Percentiles rank a stretch among this genome's conserved stretches.
phyloP scores from a whole-genome alignment of 2,797 vertebrate genomes.

The Enteromius anoplus region DNA sequence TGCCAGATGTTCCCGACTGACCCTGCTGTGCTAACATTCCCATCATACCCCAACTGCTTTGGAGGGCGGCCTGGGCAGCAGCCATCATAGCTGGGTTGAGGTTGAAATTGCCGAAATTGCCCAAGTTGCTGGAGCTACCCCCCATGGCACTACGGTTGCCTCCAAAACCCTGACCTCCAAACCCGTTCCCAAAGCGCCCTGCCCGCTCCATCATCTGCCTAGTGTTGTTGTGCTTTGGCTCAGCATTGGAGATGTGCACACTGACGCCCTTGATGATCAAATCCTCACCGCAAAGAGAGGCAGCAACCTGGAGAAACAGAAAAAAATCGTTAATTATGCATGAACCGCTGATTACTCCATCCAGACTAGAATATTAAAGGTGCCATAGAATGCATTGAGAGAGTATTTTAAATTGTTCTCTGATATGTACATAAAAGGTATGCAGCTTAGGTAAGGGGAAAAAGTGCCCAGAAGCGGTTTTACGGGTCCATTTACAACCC shows the following conservation, averaged over 20 bases:
- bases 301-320: slow-evolving; percentile 84
- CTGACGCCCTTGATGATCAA: slow-evolving; percentile 99
- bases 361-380: neutral
- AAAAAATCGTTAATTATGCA: neutral
- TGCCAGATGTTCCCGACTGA: slow-evolving; percentile 88
- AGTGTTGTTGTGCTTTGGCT: slow-evolving; percentile 96
- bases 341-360: neutral
- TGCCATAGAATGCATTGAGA: too few species aligned
- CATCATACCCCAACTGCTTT: slow-evolving; percentile 99
- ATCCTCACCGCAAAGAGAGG: slow-evolving; percentile 97
- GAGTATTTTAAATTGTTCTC: too few species aligned
- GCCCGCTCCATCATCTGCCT: slow-evolving; percentile 92
- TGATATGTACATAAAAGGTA: too few species aligned
- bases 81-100: slow-evolving; percentile 99
- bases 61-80: slow-evolving; percentile 93
- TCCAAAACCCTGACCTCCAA: slow-evolving; percentile 92
- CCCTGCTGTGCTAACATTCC: slow-evolving; percentile 98
- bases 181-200: slow-evolving; percentile 91
- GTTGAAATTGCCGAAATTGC: slow-evolving; percentile 94
- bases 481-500: too few species aligned
- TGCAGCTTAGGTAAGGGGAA: too few species aligned
- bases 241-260: slow-evolving; percentile 98
- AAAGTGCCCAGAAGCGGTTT: too few species aligned
- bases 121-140: slow-evolving; percentile 86
- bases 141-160: slow-evolving; percentile 86